Percentiles rank a stretch among this genome's conserved stretches.
Conservation (phyloP, 1,140 invertebrate species). For the Drosophila grimshawi region DNA sequence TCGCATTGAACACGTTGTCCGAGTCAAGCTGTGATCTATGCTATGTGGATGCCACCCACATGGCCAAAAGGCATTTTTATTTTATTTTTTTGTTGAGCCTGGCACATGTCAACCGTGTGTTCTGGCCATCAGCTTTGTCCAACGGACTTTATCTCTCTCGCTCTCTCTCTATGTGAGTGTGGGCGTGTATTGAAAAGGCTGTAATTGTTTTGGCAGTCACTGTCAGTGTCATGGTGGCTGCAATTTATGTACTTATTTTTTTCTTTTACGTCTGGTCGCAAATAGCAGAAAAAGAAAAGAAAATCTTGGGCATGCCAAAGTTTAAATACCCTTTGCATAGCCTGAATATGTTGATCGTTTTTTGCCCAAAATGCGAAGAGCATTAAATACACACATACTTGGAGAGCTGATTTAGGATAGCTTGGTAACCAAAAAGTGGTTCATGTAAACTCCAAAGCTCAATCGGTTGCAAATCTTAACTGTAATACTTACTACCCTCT, state of each 20-base stretch:
- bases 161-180: neutral
- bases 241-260: slow-evolving; percentile 62
- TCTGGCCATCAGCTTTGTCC: slow-evolving; percentile 12
- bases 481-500: neutral
- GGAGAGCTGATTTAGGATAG: too few relatives aligned
- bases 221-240: slow-evolving; percentile 46
- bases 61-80: neutral
- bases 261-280: slow-evolving; percentile 6
- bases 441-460: too few relatives aligned
- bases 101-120: slow-evolving; percentile 19
- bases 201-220: slow-evolving; percentile 70
- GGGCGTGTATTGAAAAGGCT: slow-evolving; percentile 17
- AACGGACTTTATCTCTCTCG: neutral
- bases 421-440: too few relatives aligned
- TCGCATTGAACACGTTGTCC: neutral
- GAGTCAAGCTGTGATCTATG: slow-evolving; percentile 6
- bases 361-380: too few relatives aligned
- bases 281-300: slow-evolving; percentile 43
- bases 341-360: neutral
- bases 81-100: neutral
- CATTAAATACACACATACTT: too few relatives aligned
- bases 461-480: too few relatives aligned
- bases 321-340: neutral
- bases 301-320: neutral
- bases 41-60: slow-evolving; percentile 16